Conservation (phyloP, 2,797 vertebrate genomes). For the Clarias fuscus region DNA sequence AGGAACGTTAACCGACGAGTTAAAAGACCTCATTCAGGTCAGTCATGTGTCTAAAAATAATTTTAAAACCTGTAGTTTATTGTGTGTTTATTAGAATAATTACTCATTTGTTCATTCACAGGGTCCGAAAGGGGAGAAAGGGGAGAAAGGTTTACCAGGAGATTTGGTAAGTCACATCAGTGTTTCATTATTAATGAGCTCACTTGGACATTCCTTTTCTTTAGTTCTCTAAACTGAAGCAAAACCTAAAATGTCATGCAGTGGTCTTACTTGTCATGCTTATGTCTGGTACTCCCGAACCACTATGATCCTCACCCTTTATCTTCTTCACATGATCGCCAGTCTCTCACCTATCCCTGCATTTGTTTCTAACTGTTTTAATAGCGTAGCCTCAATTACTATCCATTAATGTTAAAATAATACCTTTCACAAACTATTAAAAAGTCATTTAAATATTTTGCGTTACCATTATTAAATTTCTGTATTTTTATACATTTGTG, state of each 20-base stretch:
- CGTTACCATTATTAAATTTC: neutral
- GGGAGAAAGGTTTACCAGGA: slow-evolving; percentile 78
- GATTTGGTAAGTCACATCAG: slow-evolving; percentile 70
- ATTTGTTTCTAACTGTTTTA: neutral
- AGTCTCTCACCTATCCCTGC: neutral
- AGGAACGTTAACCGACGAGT: slow-evolving; percentile 47
- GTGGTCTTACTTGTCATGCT: neutral
- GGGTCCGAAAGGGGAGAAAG: slow-evolving; percentile 79
- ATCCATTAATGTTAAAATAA: neutral
- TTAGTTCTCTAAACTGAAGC: neutral
- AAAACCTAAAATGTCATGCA: neutral
- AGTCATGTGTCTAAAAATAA: neutral
- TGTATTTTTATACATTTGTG: neutral
- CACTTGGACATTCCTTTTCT: neutral
- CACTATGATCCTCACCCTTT: neutral
- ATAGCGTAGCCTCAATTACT: neutral
- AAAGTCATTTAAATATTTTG: neutral
- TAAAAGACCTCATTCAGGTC: neutral
- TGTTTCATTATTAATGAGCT: neutral
- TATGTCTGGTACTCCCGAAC: neutral
- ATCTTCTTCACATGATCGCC: neutral
- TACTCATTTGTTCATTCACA: slow-evolving; percentile 57
- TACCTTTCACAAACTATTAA: too few relatives aligned
- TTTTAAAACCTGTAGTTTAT: neutral
- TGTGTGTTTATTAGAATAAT: neutral